Percentiles rank a stretch among this genome's conserved stretches.
phyloP scores from a whole-genome alignment of 2,113 vertebrate genomes.

The Arizona elegans region DNA sequence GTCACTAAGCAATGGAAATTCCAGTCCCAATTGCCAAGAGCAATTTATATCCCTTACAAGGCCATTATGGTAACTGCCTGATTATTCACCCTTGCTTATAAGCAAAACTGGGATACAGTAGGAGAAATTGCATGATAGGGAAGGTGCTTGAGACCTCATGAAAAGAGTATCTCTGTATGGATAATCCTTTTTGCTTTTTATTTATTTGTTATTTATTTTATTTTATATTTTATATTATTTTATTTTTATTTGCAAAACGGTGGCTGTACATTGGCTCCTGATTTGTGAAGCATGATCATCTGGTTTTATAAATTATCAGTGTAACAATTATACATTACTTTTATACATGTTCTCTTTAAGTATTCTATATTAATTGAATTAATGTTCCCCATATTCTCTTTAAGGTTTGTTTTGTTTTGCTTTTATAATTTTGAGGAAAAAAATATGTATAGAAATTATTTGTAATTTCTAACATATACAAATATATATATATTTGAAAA shows the following conservation, averaged over 20 bases:
- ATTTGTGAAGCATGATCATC: not conserved
- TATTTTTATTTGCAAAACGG: not conserved
- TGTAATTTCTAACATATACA: not conserved
- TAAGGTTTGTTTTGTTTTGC: not conserved
- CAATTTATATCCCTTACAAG: not conserved
- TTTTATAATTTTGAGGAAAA: not conserved
- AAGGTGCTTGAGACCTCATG: not conserved
- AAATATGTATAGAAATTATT: not conserved
- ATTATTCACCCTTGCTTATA: not conserved
- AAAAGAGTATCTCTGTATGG: not conserved
- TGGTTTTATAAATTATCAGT: not conserved
- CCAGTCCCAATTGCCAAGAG: not conserved
- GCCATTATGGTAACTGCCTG: not conserved
- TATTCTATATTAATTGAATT: not conserved
- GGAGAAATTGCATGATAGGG: not conserved
- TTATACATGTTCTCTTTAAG: not conserved
- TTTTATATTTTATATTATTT: too few relatives aligned
- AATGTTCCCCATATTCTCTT: not conserved
- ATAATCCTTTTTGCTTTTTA: not conserved
- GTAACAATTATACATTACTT: not conserved
- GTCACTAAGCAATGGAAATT: not conserved
- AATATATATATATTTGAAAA: not conserved
- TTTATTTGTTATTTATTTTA: not conserved
- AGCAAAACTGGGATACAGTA: not conserved
- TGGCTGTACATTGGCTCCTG: not conserved